These are phyloP conservation scores for Eudiplozoon nipponicum DNA, from an alignment of 2,888 invertebrate species.

Conservation along the genomic window DNA sequence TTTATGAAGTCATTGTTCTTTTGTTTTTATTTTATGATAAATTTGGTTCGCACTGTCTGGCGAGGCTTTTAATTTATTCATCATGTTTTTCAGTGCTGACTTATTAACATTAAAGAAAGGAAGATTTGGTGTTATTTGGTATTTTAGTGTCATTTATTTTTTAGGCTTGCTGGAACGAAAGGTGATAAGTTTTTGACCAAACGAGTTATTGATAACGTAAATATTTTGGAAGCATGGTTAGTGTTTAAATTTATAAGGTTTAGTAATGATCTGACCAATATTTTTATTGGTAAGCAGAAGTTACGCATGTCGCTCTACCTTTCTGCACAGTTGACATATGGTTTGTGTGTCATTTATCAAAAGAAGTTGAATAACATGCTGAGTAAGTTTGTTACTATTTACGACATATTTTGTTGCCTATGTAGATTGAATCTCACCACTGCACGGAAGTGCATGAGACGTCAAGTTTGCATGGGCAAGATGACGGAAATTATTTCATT, in stretches of 20 bases:
- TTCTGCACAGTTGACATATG: conserved; percentile 2
- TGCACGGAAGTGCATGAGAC: too few species aligned
- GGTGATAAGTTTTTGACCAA: neutral
- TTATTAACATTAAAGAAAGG: conserved; percentile 2
- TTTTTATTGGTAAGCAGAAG: neutral
- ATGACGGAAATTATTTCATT: too few species aligned
- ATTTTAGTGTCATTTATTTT: too few species aligned
- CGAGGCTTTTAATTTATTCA: too few species aligned
- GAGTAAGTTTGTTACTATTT: neutral
- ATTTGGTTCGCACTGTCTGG: too few species aligned
- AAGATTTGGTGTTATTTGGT: conserved; percentile 1
- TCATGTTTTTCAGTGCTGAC: conserved; percentile 6
- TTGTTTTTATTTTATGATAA: too few species aligned
- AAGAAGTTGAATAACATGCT: conserved; percentile 1
- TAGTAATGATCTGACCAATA: neutral
- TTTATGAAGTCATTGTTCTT: too few species aligned
- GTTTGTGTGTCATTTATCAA: conserved; percentile 3
- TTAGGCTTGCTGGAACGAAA: neutral
- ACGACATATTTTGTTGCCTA: neutral
- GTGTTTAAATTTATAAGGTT: too few species aligned
- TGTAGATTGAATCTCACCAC: too few species aligned
- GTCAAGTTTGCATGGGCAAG: too few species aligned
- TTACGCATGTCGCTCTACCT: neutral
- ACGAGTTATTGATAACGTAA: neutral
- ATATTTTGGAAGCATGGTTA: neutral